Conservation (phyloP, 2,797 vertebrate species). For the Sebastes oblongus region DNA sequence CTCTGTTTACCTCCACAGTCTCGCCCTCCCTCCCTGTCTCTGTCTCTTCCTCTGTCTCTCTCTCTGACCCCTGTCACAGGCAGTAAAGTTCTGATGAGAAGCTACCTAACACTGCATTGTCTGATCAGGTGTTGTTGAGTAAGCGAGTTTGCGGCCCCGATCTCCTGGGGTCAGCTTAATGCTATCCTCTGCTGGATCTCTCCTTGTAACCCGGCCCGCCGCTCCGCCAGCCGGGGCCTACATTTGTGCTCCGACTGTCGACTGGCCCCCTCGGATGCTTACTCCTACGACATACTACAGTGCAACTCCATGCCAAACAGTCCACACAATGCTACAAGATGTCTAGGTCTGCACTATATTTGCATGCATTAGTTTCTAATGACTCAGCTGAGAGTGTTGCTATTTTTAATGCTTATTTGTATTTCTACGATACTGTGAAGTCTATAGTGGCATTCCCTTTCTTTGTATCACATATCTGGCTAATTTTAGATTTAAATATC, state of each 20-base stretch:
- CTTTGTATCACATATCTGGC: neutral
- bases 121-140: slow-evolving; percentile 87
- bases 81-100: slow-evolving; percentile 81
- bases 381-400: slow-evolving; percentile 37
- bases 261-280: slow-evolving; percentile 55
- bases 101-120: slow-evolving; percentile 83
- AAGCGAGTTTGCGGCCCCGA: slow-evolving; percentile 79
- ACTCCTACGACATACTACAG: slow-evolving; percentile 66
- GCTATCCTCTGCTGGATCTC: slow-evolving; percentile 82
- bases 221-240: slow-evolving; percentile 50
- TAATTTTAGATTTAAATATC: neutral
- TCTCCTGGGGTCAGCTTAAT: slow-evolving; percentile 87
- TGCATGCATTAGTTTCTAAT: slow-evolving; percentile 30
- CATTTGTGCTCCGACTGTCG: slow-evolving; percentile 53
- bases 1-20: slow-evolving; percentile 34
- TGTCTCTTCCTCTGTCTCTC: slow-evolving; percentile 14
- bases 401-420: slow-evolving; percentile 34
- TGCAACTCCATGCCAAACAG: slow-evolving; percentile 52
- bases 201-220: slow-evolving; percentile 77
- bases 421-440: neutral
- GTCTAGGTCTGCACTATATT: slow-evolving; percentile 45
- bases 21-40: slow-evolving; percentile 14
- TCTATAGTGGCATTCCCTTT: neutral
- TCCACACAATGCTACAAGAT: slow-evolving; percentile 44
- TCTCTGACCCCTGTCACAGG: slow-evolving; percentile 82